These are phyloP conservation scores for Ctenoplectra terminalis DNA, from an alignment of 1,140 invertebrate species.

Conservation along the genomic window DNA sequence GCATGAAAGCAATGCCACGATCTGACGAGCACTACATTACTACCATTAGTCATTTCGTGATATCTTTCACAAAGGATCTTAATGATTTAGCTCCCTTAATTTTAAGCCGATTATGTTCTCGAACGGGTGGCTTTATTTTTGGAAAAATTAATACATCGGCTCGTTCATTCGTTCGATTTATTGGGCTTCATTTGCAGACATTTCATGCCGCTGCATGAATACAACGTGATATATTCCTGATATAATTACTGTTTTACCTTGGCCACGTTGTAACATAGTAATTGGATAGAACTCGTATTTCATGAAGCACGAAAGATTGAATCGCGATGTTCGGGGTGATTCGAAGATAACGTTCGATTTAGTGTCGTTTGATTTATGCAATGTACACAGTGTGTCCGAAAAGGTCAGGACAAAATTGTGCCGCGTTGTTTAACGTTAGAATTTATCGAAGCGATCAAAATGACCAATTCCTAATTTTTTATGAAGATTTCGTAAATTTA, in stretches of 20 bases:
- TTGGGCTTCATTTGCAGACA: not conserved
- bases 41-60: not conserved
- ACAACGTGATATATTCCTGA: not conserved
- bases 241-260: not conserved
- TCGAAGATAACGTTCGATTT: not conserved
- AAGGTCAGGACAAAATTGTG: too few relatives aligned
- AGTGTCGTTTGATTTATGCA: not conserved
- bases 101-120: not conserved
- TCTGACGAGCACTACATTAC: conserved; percentile 21
- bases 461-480: too few relatives aligned
- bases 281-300: not conserved
- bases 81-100: conserved; percentile 5
- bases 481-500: too few relatives aligned
- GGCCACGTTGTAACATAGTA: not conserved
- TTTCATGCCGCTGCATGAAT: not conserved
- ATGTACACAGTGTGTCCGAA: not conserved
- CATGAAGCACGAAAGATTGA: not conserved
- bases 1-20: conserved; percentile 46
- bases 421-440: too few relatives aligned
- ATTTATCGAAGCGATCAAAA: too few relatives aligned
- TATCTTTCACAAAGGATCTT: not conserved
- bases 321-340: not conserved
- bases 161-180: not conserved
- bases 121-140: not conserved
- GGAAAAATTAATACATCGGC: conserved; percentile 1